Conservation (phyloP, 2,113 vertebrate species). For the Cyprinus carpio region DNA sequence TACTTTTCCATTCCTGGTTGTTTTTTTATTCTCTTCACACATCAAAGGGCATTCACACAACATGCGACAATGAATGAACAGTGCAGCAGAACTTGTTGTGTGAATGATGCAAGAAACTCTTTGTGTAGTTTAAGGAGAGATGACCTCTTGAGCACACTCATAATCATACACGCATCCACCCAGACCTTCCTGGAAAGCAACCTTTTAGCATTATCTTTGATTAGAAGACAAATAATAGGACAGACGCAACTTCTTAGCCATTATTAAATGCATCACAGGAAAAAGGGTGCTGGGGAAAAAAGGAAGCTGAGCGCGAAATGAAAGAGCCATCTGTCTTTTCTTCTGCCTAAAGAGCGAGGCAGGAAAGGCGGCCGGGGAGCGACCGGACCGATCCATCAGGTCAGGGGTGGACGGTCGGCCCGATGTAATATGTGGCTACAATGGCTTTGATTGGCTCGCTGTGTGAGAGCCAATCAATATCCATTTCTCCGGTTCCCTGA, state of each 20-base stretch:
- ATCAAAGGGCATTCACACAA: neutral
- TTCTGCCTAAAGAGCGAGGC: slow-evolving; percentile 44
- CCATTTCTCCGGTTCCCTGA: slow-evolving; percentile 60
- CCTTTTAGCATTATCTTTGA: slow-evolving; percentile 67
- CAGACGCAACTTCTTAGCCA: slow-evolving; percentile 63
- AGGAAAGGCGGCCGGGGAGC: slow-evolving; percentile 46
- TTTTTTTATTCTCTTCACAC: neutral
- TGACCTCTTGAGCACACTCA: neutral
- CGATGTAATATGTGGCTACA: slow-evolving; percentile 15
- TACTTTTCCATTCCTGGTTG: neutral
- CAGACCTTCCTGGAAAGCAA: neutral
- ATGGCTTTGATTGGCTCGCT: slow-evolving; percentile 1
- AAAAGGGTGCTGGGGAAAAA: slow-evolving; percentile 39
- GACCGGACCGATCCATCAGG: slow-evolving; percentile 63
- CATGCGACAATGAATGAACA: no score
- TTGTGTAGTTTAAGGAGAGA: neutral
- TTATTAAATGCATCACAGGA: slow-evolving; percentile 72
- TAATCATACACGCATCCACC: neutral
- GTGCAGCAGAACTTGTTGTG: no score
- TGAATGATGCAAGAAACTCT: neutral
- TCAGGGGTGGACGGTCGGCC: slow-evolving; percentile 51
- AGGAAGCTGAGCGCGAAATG: slow-evolving; percentile 67
- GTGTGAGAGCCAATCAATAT: slow-evolving; percentile 67
- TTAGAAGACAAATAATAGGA: slow-evolving; percentile 65
- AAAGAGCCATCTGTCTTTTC: slow-evolving; percentile 73